Base-by-base conservation (phyloP, 2,113 vertebrate genomes). In the Actinemys pallida region DNA sequence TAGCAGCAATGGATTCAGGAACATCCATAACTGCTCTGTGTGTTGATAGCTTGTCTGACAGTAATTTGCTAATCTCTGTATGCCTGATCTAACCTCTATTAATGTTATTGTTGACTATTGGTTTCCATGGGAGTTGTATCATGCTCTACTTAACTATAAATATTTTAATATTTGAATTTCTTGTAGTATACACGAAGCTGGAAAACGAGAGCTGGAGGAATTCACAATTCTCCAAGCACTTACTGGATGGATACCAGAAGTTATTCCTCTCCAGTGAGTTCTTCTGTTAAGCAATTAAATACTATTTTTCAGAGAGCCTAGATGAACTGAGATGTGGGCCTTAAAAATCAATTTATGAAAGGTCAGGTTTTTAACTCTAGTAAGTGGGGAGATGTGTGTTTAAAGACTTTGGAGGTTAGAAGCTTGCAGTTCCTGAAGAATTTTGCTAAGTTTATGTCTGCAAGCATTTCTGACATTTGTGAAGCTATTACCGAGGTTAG, bases 161-260 rank as follows among this genome's bases (percentile, higher is more conserved):
- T 42, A 52, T 75, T 81, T 50, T 91, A 93, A 62, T 75, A 2
- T 89, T 57, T 94, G 11, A 2, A 91, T 95, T 96, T 94, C 3
- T 91, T 94, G 8, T 1, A 99, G 98, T 81, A 95, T 98, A 86
- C 65, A 85, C 45, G 84, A 91, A 39, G 96, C 96, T 59, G 89
- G 95, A 65, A 98, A 88, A 86, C 97, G 97, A 91, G 99, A 99
- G 84, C 91, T 99, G 84, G 98, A 98, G 8, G 99, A 99, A 75
- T 99, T 99, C 96, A 99, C 98, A 25, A 98, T 99, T 89, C 96
- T 99, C 17, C 99, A 99, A 16, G 95, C 98, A 16, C 98, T 99
- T 87, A 99, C 99, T 14, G 99, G 99, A 76, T 99, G 99, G 99
- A 97, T 99, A 93, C 99, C 99, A 42, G 99, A 99, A 98, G 92